Percentiles rank a stretch among this genome's conserved stretches.
phyloP scores from a whole-genome alignment of 2,797 vertebrate genomes.

The Serranus cabrilla region DNA sequence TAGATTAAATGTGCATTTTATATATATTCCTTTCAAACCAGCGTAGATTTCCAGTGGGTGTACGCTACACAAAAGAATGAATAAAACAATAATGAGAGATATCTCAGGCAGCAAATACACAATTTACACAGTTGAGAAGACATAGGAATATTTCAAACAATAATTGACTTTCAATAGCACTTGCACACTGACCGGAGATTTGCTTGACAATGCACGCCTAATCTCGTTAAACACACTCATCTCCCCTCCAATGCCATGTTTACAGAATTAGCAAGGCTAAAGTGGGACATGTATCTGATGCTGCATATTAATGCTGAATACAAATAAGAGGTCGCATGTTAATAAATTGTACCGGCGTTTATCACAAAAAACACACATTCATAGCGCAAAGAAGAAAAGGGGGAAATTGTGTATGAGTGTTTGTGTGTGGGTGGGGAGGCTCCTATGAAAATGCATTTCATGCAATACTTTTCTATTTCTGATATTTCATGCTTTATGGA shows the following conservation, averaged over 20 bases:
- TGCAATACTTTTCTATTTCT: constrained; percentile 83
- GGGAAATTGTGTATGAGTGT: constrained; percentile 55
- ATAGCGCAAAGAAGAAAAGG: constrained; percentile 41
- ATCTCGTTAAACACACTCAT: constrained; percentile 89
- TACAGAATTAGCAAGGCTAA: constrained; percentile 87
- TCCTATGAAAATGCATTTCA: constrained; percentile 81
- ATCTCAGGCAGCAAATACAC: constrained; percentile 71
- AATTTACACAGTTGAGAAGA: constrained; percentile 68
- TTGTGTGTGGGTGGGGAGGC: constrained; percentile 74
- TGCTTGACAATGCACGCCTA: constrained; percentile 88
- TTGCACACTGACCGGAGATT: constrained; percentile 86
- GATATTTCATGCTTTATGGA: constrained; percentile 85
- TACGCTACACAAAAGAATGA: constrained; percentile 39
- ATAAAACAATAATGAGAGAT: constrained; percentile 48
- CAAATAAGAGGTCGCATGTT: constrained; percentile 78
- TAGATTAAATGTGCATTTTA: constrained; percentile 21
- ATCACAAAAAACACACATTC: constrained; percentile 71
- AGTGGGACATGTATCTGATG: constrained; percentile 81
- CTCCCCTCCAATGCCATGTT: constrained; percentile 87
- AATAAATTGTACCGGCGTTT: constrained; percentile 72
- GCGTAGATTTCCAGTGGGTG: constrained; percentile 1
- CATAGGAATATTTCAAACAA: constrained; percentile 82
- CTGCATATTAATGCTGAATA: constrained; percentile 78
- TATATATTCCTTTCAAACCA: constrained; percentile 5
- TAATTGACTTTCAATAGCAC: constrained; percentile 85